These are phyloP conservation scores for Craterocephalus amniculus DNA, from an alignment of 2,797 vertebrate genomes.

Conservation along the genomic window DNA sequence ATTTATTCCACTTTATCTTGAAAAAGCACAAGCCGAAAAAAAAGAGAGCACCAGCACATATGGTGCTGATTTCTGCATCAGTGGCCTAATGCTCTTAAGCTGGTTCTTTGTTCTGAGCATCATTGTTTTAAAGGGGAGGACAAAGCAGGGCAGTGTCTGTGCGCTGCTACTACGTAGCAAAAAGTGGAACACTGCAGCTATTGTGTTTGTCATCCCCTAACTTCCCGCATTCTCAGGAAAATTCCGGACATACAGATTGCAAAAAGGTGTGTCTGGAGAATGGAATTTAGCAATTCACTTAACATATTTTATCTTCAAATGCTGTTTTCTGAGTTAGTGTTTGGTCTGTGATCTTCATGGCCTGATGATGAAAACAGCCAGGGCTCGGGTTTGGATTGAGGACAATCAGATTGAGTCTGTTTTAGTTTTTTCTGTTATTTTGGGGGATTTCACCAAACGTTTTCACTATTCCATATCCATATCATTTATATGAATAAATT, in stretches of 20 bases:
- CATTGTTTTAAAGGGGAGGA: constrained; percentile 70
- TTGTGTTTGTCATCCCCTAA: constrained; percentile 66
- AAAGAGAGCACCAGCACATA: constrained; percentile 48
- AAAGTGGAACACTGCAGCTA: constrained; percentile 65
- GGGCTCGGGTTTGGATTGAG: neutral
- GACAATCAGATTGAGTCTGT: neutral
- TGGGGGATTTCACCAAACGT: neutral
- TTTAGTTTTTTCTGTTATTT: neutral
- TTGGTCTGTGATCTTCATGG: neutral
- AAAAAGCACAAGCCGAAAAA: constrained; percentile 45
- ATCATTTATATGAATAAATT: neutral
- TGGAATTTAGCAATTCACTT: constrained; percentile 1
- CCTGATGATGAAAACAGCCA: neutral
- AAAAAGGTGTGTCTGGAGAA: constrained; percentile 22
- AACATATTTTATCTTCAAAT: neutral
- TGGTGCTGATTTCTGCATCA: constrained; percentile 74
- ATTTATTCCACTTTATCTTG: constrained; percentile 56
- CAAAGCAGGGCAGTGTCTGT: constrained; percentile 64
- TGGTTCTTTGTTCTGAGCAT: constrained; percentile 70
- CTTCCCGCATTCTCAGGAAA: constrained; percentile 50
- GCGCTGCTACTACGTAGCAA: constrained; percentile 44
- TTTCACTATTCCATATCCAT: no score
- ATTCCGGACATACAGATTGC: constrained; percentile 46
- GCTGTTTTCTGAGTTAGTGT: neutral
- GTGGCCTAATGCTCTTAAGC: constrained; percentile 73